phyloP scores from a whole-genome alignment of 2,888 invertebrate genomes.

The Hirtodrosophila duncani region DNA sequence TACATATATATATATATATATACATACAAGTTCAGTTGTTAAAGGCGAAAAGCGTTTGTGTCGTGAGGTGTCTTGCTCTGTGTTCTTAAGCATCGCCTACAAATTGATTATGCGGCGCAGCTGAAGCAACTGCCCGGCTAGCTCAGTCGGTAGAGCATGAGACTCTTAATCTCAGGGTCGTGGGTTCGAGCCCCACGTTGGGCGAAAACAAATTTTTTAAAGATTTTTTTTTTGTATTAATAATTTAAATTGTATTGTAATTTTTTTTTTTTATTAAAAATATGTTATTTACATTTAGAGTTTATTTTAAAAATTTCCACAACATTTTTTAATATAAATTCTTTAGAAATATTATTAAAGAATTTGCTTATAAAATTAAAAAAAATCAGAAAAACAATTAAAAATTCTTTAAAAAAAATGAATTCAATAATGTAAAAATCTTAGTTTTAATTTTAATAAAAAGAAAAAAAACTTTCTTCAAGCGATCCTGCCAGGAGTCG shows the following conservation, averaged over 20 bases:
- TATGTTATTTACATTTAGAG: not conserved
- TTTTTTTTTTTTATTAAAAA: not conserved
- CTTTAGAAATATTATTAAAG: no score
- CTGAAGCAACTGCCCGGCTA: conserved; percentile 73
- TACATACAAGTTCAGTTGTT: no score
- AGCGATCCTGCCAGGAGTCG: conserved; percentile 79
- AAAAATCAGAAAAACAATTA: not conserved
- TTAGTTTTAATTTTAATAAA: no score
- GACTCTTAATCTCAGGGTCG: conserved; percentile 79
- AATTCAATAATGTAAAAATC: no score
- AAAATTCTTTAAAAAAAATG: not conserved
- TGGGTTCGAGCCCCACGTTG: conserved; percentile 79
- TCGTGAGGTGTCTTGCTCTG: not conserved
- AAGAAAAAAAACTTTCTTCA: not conserved
- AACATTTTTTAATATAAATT: no score
- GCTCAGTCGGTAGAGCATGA: conserved; percentile 79
- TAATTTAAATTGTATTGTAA: not conserved
- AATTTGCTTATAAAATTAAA: not conserved
- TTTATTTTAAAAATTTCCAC: no score
- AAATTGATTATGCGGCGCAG: conserved; percentile 3
- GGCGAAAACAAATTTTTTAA: conserved; percentile 47
- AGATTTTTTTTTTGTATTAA: not conserved
- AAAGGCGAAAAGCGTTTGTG: no score
- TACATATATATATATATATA: no score
- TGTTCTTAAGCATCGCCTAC: not conserved